Conservation (phyloP, 2,797 vertebrate species). For the Eulemur rubriventer region DNA sequence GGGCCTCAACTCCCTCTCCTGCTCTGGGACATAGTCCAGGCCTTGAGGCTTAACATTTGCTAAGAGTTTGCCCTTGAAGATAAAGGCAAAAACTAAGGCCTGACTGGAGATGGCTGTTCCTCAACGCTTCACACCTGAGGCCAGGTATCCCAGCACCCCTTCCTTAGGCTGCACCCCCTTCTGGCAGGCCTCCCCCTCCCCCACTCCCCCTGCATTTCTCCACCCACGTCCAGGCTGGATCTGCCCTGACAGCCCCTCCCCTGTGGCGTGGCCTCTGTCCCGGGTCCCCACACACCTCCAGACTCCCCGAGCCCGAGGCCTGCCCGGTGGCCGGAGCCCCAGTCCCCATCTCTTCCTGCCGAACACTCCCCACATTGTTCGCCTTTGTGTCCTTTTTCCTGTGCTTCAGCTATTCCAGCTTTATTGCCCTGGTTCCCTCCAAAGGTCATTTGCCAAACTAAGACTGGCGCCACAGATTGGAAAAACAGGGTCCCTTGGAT, state of each 20-base stretch:
- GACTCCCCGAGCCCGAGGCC: not conserved
- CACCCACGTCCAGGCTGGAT: not conserved
- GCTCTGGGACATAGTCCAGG: not conserved
- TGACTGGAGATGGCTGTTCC: not conserved
- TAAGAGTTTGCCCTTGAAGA: not conserved
- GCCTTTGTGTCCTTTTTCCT: conserved; percentile 64
- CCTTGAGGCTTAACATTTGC: not conserved
- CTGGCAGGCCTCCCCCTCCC: not conserved
- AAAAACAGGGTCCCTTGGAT: not conserved
- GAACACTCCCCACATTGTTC: conserved; percentile 26
- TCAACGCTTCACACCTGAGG: accelerated
- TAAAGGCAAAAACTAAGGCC: not conserved
- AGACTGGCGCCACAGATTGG: conserved; percentile 2
- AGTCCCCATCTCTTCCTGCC: conserved; percentile 1
- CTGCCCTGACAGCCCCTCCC: not conserved
- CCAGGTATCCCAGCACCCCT: not conserved
- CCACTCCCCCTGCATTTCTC: not conserved
- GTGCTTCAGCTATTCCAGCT: not conserved
- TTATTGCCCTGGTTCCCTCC: not conserved
- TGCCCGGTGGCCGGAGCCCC: not conserved
- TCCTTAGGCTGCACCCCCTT: not conserved
- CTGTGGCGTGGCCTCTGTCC: not conserved
- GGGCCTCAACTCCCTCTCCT: accelerated
- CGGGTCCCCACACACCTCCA: not conserved
- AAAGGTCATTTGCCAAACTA: conserved; percentile 42